These are phyloP conservation scores for Drosophila micromelanica DNA, from an alignment of 1,140 invertebrate genomes.

Conservation along the genomic window DNA sequence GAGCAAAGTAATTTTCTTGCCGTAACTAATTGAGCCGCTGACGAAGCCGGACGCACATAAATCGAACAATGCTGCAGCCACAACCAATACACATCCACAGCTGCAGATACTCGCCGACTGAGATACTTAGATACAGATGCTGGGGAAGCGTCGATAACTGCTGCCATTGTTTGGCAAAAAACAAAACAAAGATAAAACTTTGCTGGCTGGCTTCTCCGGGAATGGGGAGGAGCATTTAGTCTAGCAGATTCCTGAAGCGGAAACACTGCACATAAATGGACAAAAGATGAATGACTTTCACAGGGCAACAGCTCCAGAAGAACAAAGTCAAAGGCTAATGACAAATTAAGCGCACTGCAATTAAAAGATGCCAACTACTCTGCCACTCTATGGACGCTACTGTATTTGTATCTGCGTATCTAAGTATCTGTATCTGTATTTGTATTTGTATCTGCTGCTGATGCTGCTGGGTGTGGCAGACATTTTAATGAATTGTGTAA, in stretches of 20 bases:
- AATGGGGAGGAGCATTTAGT: no score
- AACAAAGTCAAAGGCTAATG: slow-evolving; percentile 77
- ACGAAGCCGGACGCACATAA: slow-evolving; percentile 53
- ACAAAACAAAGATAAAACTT: background rate
- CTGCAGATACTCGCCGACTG: slow-evolving; percentile 30
- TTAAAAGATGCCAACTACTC: slow-evolving; percentile 56
- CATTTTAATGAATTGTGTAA: slow-evolving; percentile 45
- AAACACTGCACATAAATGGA: slow-evolving; percentile 45
- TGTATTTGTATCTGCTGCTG: slow-evolving; percentile 37
- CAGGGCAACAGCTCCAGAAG: slow-evolving; percentile 17
- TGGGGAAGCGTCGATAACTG: slow-evolving; percentile 34
- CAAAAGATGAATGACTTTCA: slow-evolving; percentile 68
- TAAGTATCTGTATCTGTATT: slow-evolving; percentile 30
- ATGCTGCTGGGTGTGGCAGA: slow-evolving; percentile 58
- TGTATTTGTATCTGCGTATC: slow-evolving; percentile 22
- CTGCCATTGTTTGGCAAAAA: slow-evolving; percentile 21
- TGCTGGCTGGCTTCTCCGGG: background rate
- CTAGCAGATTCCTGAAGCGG: slow-evolving; percentile 46
- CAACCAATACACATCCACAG: slow-evolving; percentile 6
- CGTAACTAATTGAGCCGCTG: slow-evolving; percentile 76
- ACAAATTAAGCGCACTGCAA: slow-evolving; percentile 76
- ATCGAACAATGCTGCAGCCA: slow-evolving; percentile 62
- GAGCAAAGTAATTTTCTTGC: slow-evolving; percentile 70
- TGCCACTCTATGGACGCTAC: slow-evolving; percentile 12
- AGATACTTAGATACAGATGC: slow-evolving; percentile 24